These are phyloP conservation scores for Pseudoips prasinana DNA, from an alignment of 2,888 invertebrate genomes.

Conservation along the genomic window DNA sequence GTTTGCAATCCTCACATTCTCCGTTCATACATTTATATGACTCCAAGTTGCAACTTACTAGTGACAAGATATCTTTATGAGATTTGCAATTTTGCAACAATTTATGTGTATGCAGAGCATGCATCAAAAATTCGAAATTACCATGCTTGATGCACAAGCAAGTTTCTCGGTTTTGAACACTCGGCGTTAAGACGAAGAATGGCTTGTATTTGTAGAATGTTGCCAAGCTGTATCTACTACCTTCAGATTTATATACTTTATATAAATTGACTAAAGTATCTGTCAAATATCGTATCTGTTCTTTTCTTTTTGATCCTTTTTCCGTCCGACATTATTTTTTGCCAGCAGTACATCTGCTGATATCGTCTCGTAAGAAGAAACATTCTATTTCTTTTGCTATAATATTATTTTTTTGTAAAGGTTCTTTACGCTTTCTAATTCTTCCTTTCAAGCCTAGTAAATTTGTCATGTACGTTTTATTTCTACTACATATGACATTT, in stretches of 20 bases:
- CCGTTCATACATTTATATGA: conserved; percentile 1
- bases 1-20: background rate
- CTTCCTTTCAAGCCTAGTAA: background rate
- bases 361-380: conserved; percentile 2
- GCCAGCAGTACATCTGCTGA: conserved; percentile 3
- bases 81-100: background rate
- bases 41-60: background rate
- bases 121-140: background rate
- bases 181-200: conserved; percentile 1
- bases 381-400: background rate
- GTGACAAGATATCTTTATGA: background rate
- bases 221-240: background rate
- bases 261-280: background rate
- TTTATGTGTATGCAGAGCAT: background rate
- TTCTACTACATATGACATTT: background rate
- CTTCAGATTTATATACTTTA: conserved; percentile 1
- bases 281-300: conserved; percentile 1
- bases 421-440: background rate
- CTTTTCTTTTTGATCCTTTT: conserved; percentile 1
- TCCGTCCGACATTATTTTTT: conserved; percentile 2
- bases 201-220: conserved; percentile 2
- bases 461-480: background rate
- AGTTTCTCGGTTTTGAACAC: conserved; percentile 2
- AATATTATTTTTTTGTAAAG: background rate
- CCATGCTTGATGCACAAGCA: conserved; percentile 3